Base-by-base conservation (phyloP, 2,888 invertebrate genomes). In the Heteromurus nitidus region DNA sequence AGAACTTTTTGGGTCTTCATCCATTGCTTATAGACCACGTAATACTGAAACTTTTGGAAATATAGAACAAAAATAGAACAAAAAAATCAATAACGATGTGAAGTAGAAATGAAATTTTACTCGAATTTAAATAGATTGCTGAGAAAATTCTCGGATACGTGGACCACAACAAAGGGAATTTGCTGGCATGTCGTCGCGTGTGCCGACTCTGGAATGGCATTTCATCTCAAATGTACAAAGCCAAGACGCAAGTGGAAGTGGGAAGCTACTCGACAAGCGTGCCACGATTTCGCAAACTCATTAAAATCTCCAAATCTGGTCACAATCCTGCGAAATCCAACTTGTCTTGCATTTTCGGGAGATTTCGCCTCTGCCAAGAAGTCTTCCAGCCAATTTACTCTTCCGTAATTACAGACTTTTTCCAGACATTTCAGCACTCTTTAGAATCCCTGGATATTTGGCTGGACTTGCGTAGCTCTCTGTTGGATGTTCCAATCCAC, bases 21-120 rank as follows among this genome's bases (percentile, higher is more conserved):
- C 79, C 82, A 0, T 64, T 82, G 42, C 73, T 82, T 7, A 80
- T 82, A 31, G 79, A 79, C 50, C 82, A 82, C 55, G 82, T 82
- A 62, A 67, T 47, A 62, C n/a, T n/a, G n/a, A n/a, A 20, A 44
- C 13, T 22, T 24, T 64, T 26, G 18, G 7, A n/a, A 55, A 22
- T 24, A 22, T 28, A 30, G 1, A 22, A 42, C 28, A n/a, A 5
- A 68, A 11, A n/a, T n/a, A n/a, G n/a, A n/a, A n/a, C n/a, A n/a
- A n/a, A n/a, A n/a, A n/a, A n/a, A n/a, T n/a, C n/a, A n/a, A n/a
- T n/a, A n/a, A n/a, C n/a, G n/a, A n/a, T n/a, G n/a, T n/a, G n/a
- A n/a, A 11, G 26, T 68, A 26, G 22, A 24, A 47, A 11, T n/a
- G 22, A 44, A 64, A 65, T 53, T 22, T 18, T 44, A 30, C 16